Evolutionary conservation across 2,888 invertebrate species (phyloP), one percentile per base, ranked within the genome.

Genomic region (Drosophila falleni): DNA sequence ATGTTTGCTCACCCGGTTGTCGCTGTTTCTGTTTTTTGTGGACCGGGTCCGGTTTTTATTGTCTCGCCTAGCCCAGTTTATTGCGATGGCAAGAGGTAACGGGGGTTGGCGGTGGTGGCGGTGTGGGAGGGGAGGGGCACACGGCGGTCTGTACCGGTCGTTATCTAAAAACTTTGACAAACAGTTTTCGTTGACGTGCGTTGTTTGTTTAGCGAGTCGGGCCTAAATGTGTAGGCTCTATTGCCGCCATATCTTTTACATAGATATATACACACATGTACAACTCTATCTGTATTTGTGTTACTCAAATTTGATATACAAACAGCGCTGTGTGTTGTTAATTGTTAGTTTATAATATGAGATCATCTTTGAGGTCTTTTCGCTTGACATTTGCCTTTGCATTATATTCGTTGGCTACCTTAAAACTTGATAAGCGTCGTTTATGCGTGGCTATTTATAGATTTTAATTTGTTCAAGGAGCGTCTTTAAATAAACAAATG

Each of bases 141-240:
- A 37, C 37, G 13, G 54, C 23, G 54, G 16, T 63, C 54, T 59
- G 74, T 56, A 64, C 67, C 75, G 54, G 66, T 79, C 66, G 80
- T 87, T 84, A 84, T 84, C 84, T 81, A 87, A 88, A 86, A 84
- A 87, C 84, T 88, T 84, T 88, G 87, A 84, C 84, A 88, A 84
- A 84, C 84, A 88, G 82, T 83, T 76, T 80, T 78, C 62, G 80
- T 86, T 86, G 74, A 73, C 78, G 84, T 83, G 68, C 63, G 75
- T 65, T 86, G 86, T 84, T 86, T 84, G 80, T 73, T 68, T 71
- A 78, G 74, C 80, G 66, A 71, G 74, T 73, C 47, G 72, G 65
- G 76, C 66, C 69, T 75, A 65, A 63, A 49, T 71, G 58, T 71
- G 60, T 71, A 66, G 76, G 42, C 74, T 73, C 47, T 56, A 49